Conservation (phyloP, 1,140 invertebrate genomes). For the Calycopis cecrops region DNA sequence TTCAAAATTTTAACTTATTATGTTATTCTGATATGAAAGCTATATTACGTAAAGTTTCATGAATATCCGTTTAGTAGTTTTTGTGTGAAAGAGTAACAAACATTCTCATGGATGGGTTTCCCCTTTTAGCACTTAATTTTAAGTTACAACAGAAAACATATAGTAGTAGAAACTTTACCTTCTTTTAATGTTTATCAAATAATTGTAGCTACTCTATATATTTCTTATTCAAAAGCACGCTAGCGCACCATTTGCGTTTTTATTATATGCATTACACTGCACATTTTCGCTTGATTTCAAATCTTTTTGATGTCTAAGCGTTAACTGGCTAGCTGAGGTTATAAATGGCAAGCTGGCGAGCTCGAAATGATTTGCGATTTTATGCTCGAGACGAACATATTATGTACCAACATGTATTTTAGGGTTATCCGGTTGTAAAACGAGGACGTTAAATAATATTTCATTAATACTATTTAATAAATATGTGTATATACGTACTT, state of each 20-base stretch:
- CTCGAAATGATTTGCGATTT: slow-evolving; percentile 9
- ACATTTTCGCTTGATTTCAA: slow-evolving; percentile 33
- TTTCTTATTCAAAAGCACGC: slow-evolving; percentile 10
- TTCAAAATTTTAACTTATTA: too few species aligned
- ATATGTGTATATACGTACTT: too few species aligned
- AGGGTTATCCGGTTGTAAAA: not conserved
- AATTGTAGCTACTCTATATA: slow-evolving; percentile 19
- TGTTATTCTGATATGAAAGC: too few species aligned
- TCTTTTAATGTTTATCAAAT: too few species aligned
- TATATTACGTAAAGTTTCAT: too few species aligned
- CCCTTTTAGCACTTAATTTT: not conserved
- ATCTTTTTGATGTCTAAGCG: slow-evolving; percentile 34
- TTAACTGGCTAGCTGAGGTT: slow-evolving; percentile 20
- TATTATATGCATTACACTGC: slow-evolving; percentile 34
- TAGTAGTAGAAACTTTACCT: too few species aligned
- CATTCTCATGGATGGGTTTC: not conserved
- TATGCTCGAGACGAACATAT: slow-evolving; percentile 1
- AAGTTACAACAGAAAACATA: not conserved
- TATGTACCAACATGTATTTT: not conserved
- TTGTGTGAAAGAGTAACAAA: too few species aligned
- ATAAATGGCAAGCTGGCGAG: slow-evolving; percentile 2
- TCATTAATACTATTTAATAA: too few species aligned
- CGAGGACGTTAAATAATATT: too few species aligned
- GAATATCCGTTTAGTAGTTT: too few species aligned
- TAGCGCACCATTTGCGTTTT: slow-evolving; percentile 28